Evolutionary conservation across 1,140 invertebrate genomes (phyloP), one percentile per base, ranked within the genome.

Genomic region (Sesamia nonagrioides): DNA sequence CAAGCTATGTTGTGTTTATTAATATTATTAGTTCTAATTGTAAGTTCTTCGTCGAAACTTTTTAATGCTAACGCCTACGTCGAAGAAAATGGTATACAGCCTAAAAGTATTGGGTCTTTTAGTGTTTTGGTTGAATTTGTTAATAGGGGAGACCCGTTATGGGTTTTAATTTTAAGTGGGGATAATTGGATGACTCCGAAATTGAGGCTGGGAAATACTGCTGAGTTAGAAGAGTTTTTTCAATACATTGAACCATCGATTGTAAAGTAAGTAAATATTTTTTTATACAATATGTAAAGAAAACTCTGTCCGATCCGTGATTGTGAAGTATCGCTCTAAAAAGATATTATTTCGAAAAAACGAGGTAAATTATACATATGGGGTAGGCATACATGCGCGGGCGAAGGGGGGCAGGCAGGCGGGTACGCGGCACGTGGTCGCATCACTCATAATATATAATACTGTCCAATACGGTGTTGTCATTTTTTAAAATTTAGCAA

Each of bases 101-200:
- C n/a, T 54, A 54, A 6, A 50, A 60, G 15, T n/a, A 6, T 61
- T 61, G 11, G 6, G 15, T 2, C 33, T 37, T 13, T 66, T 66
- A 35, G 58, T 61, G 13, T 33, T 11, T 5, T 11, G 27, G 17
- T 0, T 21, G 13, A 66, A 1, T 17, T 50, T 73, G 60, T 27
- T 48, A 17, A 61, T 74, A 74, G 58, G 35, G 18, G 56, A 71
- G 78, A 68, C 27, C 45, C 78, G 13, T 72, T 82, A 13, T 88
- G 84, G 84, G 82, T 90, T 42, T 63, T 90, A 50, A 75, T 78
- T 35, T 58, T 90, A 0, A 78, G 81, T 71, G 68, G 81, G 9
- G 78, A 85, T 52, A 78, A 74, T 27, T 72, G 54, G 37, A 45
- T 74, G 37, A 18, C 56, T 7, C 37, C 37, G 8, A 45, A 42